Evolutionary conservation across 2,797 vertebrate genomes (phyloP).

Genomic region (Coluber constrictor): DNA sequence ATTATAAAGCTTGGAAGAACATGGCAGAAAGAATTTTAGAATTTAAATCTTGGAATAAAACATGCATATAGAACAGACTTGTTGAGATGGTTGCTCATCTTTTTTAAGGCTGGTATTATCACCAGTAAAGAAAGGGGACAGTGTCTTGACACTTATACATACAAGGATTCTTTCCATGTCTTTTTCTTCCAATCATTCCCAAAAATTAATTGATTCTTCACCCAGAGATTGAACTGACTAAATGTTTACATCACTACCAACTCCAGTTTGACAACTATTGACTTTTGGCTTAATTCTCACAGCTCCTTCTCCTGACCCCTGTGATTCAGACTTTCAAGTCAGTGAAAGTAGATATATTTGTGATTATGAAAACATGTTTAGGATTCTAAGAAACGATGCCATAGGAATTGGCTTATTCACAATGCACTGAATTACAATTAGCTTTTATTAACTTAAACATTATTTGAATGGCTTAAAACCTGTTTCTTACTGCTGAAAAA

Average conservation of each 20-base stretch:
- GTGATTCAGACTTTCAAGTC: background rate
- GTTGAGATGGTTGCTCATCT: background rate
- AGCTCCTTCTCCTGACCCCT: background rate
- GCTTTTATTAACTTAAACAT: background rate
- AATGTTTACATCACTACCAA: background rate
- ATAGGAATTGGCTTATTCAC: background rate
- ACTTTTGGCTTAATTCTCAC: background rate
- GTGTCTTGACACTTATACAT: background rate
- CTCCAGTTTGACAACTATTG: background rate
- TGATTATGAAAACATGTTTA: background rate
- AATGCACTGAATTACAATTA: background rate
- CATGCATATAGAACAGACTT: background rate
- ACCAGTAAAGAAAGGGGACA: background rate
- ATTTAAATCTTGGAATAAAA: background rate
- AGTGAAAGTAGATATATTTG: background rate
- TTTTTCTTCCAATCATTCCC: background rate
- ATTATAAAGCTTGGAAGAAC: background rate
- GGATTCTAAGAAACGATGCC: background rate
- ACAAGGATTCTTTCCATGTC: background rate
- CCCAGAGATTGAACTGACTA: background rate
- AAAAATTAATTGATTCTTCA: background rate
- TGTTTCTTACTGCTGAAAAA: background rate
- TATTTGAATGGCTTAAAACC: background rate
- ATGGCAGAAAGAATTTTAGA: background rate
- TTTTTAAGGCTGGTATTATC: background rate